Evolutionary conservation across 2,888 invertebrate species (phyloP), one percentile per base, ranked within the genome.

Genomic region (Adelphocoris suturalis): DNA sequence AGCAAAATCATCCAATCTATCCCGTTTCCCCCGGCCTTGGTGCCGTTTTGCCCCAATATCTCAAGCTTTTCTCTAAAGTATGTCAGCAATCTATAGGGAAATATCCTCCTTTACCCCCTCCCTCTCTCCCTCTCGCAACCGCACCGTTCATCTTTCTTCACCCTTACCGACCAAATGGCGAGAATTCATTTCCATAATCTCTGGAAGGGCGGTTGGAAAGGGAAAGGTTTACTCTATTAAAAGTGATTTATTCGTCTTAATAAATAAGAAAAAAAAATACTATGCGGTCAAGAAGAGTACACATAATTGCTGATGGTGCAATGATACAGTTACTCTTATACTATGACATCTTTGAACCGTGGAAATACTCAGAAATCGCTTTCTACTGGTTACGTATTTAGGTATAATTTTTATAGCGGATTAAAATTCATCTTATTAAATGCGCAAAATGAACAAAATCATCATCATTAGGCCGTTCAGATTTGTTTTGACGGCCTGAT

Each of bases 1-100:
- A 57, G 55, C 78, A 55, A 88, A 88, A 88, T 88, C 88, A 88
- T 88, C 88, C 80, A 88, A 88, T 88, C 55, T 88, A 78, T 88
- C 88, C 86, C 75, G 16, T 47, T 23, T 11, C 27, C 16, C n/a
- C 37, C 9, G 37, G 5, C 28, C 85, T 37, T 0, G 13, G 14
- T 23, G 23, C 55, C 28, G 16, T 28, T 57, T 80, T n/a, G 28
- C 80, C 80, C 52, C 78, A 88, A 88, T 88, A 88, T 88, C 88
- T 52, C 88, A 27, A 75, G 76, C 75, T 75, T 80, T 88, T 48
- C 57, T 27, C 80, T 68, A 52, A 88, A 88, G 88, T 68, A 80
- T 80, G 78, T 80, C 80, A 52, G 88, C 88, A 88, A 88, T 88
- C 78, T 88, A 88, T 88, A 78, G 80, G 88, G 88, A 85, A 85